Evolutionary conservation across 92 coral and sea anemone genomes (phyloP).

Genomic region (Porites divaricata): DNA sequence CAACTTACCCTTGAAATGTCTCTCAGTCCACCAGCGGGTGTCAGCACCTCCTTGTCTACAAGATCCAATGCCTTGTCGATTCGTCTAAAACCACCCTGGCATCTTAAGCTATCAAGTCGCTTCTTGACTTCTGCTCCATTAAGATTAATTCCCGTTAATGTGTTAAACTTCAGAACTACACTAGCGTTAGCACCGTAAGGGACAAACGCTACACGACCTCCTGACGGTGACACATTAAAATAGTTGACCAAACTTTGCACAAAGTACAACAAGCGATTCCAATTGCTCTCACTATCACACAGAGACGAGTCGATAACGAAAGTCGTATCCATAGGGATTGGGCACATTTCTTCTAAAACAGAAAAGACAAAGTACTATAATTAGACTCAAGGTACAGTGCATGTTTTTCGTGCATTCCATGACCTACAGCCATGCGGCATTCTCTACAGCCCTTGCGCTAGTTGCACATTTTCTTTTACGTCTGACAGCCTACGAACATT

Average conservation of each 20-base stretch:
- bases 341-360: background rate
- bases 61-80: conserved; percentile 21
- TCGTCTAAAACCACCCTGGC: conserved; percentile 23
- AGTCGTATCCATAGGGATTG: conserved; percentile 5
- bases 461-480: no score
- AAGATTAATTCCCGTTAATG: conserved; percentile 57
- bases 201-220: conserved; percentile 66
- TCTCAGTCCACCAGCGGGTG: conserved; percentile 58
- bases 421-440: no score
- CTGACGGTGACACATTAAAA: conserved; percentile 62
- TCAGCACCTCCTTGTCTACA: conserved; percentile 78
- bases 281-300: conserved; percentile 55
- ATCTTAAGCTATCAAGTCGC: background rate
- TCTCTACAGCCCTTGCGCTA: no score
- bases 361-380: background rate
- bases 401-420: no score
- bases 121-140: conserved; percentile 29
- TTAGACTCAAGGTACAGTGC: no score
- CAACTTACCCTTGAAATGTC: conserved; percentile 7
- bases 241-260: conserved; percentile 56
- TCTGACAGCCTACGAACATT: no score
- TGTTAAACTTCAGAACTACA: conserved; percentile 62
- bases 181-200: conserved; percentile 53
- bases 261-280: background rate
- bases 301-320: conserved; percentile 30